These are phyloP conservation scores for Drosophila equinoxialis DNA, from an alignment of 1,140 invertebrate species.

Conservation along the genomic window DNA sequence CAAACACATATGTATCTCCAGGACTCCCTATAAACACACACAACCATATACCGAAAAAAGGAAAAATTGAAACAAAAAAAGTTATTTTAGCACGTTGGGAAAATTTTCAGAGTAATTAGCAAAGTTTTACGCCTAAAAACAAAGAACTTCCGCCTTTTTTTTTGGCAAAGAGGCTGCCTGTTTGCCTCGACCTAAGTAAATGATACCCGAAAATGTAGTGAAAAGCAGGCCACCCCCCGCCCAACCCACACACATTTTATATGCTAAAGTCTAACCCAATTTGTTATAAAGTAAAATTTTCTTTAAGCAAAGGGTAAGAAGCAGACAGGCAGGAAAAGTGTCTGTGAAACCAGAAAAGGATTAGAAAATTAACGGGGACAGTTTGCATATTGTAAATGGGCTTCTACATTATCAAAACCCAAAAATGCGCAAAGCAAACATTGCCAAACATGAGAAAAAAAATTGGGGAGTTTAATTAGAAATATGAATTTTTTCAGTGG, in stretches of 20 bases:
- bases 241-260: slow-evolving; percentile 14
- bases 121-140: slow-evolving; percentile 76
- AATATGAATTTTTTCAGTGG: too few species aligned
- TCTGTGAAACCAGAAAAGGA: not conserved
- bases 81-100: slow-evolving; percentile 58
- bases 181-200: slow-evolving; percentile 42
- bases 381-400: not conserved
- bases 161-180: slow-evolving; percentile 31
- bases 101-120: slow-evolving; percentile 80
- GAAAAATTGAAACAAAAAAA: slow-evolving; percentile 46
- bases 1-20: slow-evolving; percentile 18
- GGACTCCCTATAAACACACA: not conserved
- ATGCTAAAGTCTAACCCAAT: slow-evolving; percentile 48
- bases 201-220: slow-evolving; percentile 45
- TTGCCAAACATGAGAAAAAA: not conserved
- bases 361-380: slow-evolving; percentile 1
- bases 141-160: slow-evolving; percentile 57
- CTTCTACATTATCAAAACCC: not conserved
- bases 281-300: slow-evolving; percentile 44
- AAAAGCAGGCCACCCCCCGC: slow-evolving; percentile 24
- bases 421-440: not conserved
- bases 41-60: not conserved
- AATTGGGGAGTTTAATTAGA: too few species aligned
- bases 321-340: not conserved
- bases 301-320: not conserved